Evolutionary conservation across 2,888 invertebrate species (phyloP), one percentile per base, ranked within the genome.

Genomic region (Philereme transversata): DNA sequence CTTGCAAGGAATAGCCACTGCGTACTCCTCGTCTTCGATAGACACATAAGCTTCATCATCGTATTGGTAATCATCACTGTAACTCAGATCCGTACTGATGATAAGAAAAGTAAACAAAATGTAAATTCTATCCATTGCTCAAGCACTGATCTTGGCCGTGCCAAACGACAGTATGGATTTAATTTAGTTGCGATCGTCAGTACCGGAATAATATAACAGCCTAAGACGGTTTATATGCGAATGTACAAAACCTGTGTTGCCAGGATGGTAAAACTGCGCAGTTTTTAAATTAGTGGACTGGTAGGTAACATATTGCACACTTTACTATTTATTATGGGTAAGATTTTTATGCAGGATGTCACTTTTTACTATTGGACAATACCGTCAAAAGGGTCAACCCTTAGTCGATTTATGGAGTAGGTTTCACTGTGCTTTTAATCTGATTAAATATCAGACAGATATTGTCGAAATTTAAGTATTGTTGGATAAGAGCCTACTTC

Each of bases 11-110:
- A 65, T 55, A 3, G 87, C 75, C 8, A 63, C 62, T 5, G 85
- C 83, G 57, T 83, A 84, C 6, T 77, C 68, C 40, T 69, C 71
- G 33, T 81, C 76, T 34, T 76, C 73, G 35, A 74, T 58, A 4
- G 69, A 60, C 36, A 76, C 66, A n/a, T 61, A 71, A 0, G 62
- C 69, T 36, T 77, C 80, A 36, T 79, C 78, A 49, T 78, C 62
- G 55, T 70, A 43, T 35, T 33, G 47, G 8, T 57, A 54, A 50
- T 35, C 51, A 4, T 57, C 61, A 52, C 61, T 69, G 44, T 60
- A 54, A 62, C 61, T 58, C 41, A 65, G 47, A 53, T 59, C 62
- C 6, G 41, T 41, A 46, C 48, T 56, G 46, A 51, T 53, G 22
- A 57, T 53, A 33, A 68, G 54, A 47, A 69, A 57, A 43, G 48